These are phyloP conservation scores for Cataglyphis rosenhaueri DNA, from an alignment of 2,888 invertebrate genomes.

Conservation along the genomic window DNA sequence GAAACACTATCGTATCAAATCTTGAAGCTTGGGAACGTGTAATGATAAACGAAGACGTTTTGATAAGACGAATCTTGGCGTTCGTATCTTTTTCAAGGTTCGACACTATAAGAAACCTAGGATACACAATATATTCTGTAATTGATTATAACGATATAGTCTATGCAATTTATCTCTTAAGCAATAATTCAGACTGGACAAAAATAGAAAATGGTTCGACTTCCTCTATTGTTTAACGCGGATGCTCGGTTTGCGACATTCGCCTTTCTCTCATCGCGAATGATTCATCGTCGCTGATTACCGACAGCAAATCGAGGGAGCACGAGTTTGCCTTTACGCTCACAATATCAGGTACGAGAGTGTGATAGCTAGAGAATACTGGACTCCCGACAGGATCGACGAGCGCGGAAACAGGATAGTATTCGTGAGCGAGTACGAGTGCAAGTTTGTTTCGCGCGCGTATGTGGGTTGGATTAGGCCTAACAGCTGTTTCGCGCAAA, in stretches of 20 bases:
- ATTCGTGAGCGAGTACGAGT: slow-evolving; percentile 59
- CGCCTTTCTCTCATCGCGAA: slow-evolving; percentile 45
- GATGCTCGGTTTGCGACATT: slow-evolving; percentile 43
- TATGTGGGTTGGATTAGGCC: slow-evolving; percentile 75
- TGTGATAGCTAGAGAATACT: slow-evolving; percentile 45
- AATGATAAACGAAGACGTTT: not conserved
- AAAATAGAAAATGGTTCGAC: slow-evolving; percentile 8
- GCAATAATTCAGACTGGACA: not conserved
- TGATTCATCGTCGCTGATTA: slow-evolving; percentile 43
- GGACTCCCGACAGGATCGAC: slow-evolving; percentile 51
- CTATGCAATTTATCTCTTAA: not conserved
- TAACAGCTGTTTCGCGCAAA: slow-evolving; percentile 81
- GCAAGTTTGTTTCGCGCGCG: slow-evolving; percentile 63
- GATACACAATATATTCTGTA: not conserved
- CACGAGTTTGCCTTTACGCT: slow-evolving; percentile 25
- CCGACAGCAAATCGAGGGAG: slow-evolving; percentile 6
- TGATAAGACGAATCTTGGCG: not conserved
- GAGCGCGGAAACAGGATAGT: slow-evolving; percentile 47
- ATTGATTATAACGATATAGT: not conserved
- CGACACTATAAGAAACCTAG: not conserved
- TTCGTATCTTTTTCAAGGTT: not conserved
- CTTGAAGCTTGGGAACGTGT: not conserved
- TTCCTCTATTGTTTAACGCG: slow-evolving; percentile 25
- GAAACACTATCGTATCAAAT: not conserved
- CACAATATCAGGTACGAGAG: slow-evolving; percentile 25